Evolutionary conservation across 53 echinoderm and acorn worm genomes (phyloP), one percentile per base, ranked within the genome.

Genomic region (Actinopyga echinites): DNA sequence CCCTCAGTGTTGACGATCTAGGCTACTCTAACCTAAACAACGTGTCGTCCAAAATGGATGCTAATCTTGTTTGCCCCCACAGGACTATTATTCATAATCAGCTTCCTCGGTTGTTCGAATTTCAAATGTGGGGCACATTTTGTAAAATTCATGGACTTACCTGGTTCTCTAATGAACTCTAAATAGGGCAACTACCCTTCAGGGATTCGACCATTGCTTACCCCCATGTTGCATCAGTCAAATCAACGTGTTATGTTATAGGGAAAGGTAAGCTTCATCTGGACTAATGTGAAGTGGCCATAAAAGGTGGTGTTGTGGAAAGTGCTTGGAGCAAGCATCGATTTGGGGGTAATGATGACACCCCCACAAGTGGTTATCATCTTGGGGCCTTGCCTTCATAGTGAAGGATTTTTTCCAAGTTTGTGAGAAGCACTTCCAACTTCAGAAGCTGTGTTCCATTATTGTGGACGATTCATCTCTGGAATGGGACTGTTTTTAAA

Each of bases 1-100:
- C 77, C 77, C 77, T 54, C 77, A 77, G 77, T 77, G 77, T 26
- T 24, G 56, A 54, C 11, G 77, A 77, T 77, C 53, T 77, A 56
- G 77, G 77, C 56, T 36, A 67, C 68, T 67, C 68, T 36, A 67
- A 67, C 68, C 35, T 37, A 34, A 67, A 15, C 68, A 69, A 25
- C 40, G 40, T 69, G 69, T 69, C 69, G 56, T 77, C 77, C 77
- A 55, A 55, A 53, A 30, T 77, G 20, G 49, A 49, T 49, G 49
- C 49, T 49, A 45, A 17, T 77, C 22, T 54, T 54, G 31, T 77
- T 54, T 56, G 54, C 52, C 77, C 77, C 56, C 77, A 77, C 77
- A 77, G 77, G 56, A 77, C 77, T 77, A 54, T 49, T 11, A 54
- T 31, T 11, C 56, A 54, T 25, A 25, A 65, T 5, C 65, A 23